Evolutionary conservation across 2,888 invertebrate species (phyloP), one percentile per base, ranked within the genome.

Genomic region (Spisula subtruncata): DNA sequence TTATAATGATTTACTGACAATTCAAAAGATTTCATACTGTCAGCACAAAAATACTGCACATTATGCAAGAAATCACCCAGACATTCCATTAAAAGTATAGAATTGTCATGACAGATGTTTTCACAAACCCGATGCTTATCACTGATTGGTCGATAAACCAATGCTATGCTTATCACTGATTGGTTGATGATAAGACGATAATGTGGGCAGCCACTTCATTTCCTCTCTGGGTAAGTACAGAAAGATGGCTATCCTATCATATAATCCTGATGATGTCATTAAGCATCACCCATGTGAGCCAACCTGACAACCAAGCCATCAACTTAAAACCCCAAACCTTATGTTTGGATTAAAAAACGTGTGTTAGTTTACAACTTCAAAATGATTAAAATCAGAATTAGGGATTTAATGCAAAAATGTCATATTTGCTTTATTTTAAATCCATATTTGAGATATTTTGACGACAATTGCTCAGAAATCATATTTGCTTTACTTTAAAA

Each of bases 81-180:
- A 32, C 75, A 75, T 75, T 75, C 75, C 32, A 75, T 35, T 75
- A 18, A 32, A 2, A 32, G 35, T 35, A 35, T 14, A 32, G 75
- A 35, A 75, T 75, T 75, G 75, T 75, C 35, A 75, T 35, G 75
- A 16, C 75, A 75, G 75, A 75, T 75, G 75, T 75, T 75, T 16
- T 25, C 35, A 75, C 18, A 75, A 41, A 41, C 41, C 18, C 25
- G 35, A 14, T 32, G 35, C 4, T 75, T 25, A 66, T 25, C 60
- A n/a, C 51, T 10, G 60, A 66, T n/a, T n/a, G 25, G 25, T 25
- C n/a, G 25, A 66, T 66, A 25, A 41, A 41, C 18, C 25, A 35
- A 14, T 32, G 35, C 4, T 75, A 14, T 32, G 35, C 4, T 75
- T 25, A 66, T 25, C 60, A n/a, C 4, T 10, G 60, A 66, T n/a